These are phyloP conservation scores for Amblyteles armatorius DNA, from an alignment of 2,888 invertebrate species.

Conservation along the genomic window DNA sequence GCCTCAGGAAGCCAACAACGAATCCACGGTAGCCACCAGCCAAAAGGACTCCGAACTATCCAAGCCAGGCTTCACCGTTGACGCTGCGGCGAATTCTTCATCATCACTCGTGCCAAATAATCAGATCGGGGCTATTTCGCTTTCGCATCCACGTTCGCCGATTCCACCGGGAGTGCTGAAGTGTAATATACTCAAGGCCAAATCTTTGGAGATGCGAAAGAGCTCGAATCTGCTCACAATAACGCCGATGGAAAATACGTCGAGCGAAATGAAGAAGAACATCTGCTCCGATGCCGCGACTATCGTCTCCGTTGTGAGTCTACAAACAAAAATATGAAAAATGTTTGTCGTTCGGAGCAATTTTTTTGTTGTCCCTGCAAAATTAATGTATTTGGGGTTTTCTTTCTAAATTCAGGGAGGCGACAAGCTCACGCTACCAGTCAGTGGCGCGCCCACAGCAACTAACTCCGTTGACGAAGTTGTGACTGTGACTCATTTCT, in stretches of 20 bases:
- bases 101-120: slow-evolving; percentile 87
- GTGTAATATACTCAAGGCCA: slow-evolving; percentile 97
- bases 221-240: slow-evolving; percentile 82
- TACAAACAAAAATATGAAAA: slow-evolving; percentile 9
- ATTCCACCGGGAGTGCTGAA: slow-evolving; percentile 96
- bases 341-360: neutral
- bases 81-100: slow-evolving; percentile 83
- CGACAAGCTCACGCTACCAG: slow-evolving; percentile 89
- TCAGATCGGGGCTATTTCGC: slow-evolving; percentile 87
- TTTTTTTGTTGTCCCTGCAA: neutral
- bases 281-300: slow-evolving; percentile 87
- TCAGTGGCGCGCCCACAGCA: slow-evolving; percentile 85
- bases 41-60: slow-evolving; percentile 89
- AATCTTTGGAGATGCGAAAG: slow-evolving; percentile 86
- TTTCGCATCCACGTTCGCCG: slow-evolving; percentile 86
- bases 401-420: slow-evolving; percentile 86
- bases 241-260: slow-evolving; percentile 83
- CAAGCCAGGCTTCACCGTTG: slow-evolving; percentile 87
- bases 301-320: slow-evolving; percentile 91
- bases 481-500: slow-evolving; percentile 88
- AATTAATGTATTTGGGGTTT: slow-evolving; percentile 7
- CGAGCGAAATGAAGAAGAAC: slow-evolving; percentile 75
- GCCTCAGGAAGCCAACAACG: slow-evolving; percentile 87
- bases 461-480: slow-evolving; percentile 80
- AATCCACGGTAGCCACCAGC: slow-evolving; percentile 85